Evolutionary conservation across 1,140 invertebrate genomes (phyloP), one percentile per base, ranked within the genome.

Genomic region (Lordiphosa stackelbergi): DNA sequence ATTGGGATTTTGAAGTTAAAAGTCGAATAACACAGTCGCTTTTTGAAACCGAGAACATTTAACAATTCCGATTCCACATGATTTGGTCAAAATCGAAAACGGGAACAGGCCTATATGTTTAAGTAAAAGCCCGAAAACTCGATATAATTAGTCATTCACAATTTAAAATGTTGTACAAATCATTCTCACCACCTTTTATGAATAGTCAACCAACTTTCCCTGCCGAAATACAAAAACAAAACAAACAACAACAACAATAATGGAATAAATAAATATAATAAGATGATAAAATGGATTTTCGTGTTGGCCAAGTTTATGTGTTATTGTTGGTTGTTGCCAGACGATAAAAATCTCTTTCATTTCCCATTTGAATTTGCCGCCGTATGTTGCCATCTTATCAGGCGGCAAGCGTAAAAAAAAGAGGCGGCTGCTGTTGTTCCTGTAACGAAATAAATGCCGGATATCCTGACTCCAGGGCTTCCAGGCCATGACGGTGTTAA

Each of bases 261-360:
- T n/a, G 42, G 40, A 40, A 62, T 56, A 63, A 70, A 70, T 70
- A 66, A 73, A 70, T 79, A 73, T 79, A 73, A 78, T 73, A 73
- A 73, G 66, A 63, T 70, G 61, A 79, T 79, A 79, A 79, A 73
- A 66, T 79, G 69, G 74, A 79, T 73, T 73, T 79, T 65, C 69
- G 47, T 70, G 69, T 79, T 62, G 68, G 73, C 53, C 62, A 43
- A 63, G 63, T 69, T 78, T 73, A 69, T 69, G 73, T 58, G 43
- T 69, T 38, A 35, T 38, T 31, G 47, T 28, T 46, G 34, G 19
- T 41, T 46, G 65, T 57, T 40, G 46, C 43, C 38, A 42, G 35
- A 42, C 69, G 74, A 78, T 78, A 79, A 79, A 78, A 79, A 79
- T 79, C 74, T 79, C 54, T 72, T 70, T 79, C 66, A 79, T 79